Evolutionary conservation across 2,797 vertebrate species (phyloP).

Genomic region (Hypotaenidia okinawae): DNA sequence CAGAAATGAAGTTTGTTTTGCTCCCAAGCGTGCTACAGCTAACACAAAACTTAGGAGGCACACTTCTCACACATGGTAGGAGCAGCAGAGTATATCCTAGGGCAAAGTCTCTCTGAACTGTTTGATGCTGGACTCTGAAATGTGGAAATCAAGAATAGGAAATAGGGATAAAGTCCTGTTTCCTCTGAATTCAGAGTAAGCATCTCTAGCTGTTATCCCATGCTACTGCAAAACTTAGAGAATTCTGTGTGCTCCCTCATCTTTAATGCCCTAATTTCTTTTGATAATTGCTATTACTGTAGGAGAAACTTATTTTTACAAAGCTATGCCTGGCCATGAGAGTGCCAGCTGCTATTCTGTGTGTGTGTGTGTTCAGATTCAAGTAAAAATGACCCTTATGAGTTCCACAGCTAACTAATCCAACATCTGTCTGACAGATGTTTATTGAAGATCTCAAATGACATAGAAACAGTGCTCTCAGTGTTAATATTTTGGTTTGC

Average conservation of each 20-base stretch:
- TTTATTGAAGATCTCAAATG: not conserved
- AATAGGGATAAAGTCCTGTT: not conserved
- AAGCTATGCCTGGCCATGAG: not conserved
- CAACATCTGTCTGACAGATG: not conserved
- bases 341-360: not conserved
- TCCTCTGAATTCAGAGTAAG: not conserved
- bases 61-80: not conserved
- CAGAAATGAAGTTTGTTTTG: not conserved
- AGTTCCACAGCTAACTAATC: not conserved
- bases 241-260: not conserved
- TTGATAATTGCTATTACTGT: not conserved
- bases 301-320: not conserved
- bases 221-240: not conserved
- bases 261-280: not conserved
- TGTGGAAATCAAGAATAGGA: not conserved
- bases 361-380: not conserved
- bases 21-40: not conserved
- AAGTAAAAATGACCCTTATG: not conserved
- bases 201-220: not conserved
- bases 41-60: not conserved
- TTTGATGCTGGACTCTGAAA: not conserved
- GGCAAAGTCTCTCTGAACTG: not conserved
- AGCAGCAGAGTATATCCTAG: not conserved
- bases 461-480: not conserved
- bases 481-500: not conserved